phyloP scores from a whole-genome alignment of 2,797 vertebrate species.

The Trachurus trachurus region DNA sequence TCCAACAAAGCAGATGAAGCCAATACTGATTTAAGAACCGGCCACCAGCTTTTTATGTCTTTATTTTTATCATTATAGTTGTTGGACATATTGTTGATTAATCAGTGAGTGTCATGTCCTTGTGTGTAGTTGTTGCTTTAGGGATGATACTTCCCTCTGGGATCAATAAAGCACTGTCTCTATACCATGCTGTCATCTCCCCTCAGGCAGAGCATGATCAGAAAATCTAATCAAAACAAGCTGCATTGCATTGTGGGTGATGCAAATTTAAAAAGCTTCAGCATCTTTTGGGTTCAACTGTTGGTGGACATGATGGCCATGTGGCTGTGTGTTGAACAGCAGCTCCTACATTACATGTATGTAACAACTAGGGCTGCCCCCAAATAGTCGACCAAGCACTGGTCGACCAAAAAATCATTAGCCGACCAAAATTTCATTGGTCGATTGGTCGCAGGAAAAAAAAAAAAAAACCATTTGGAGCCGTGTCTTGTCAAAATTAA shows the following conservation, averaged over 20 bases:
- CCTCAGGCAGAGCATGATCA: constrained; percentile 35
- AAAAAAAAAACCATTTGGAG: too few species aligned
- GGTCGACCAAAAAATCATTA: too few species aligned
- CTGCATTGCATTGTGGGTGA: constrained; percentile 10
- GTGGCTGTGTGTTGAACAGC: background rate
- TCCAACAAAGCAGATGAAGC: background rate
- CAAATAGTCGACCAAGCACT: too few species aligned
- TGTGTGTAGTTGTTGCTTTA: constrained; percentile 20
- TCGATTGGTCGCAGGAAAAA: too few species aligned
- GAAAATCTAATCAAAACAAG: constrained; percentile 17
- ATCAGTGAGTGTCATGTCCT: constrained; percentile 11
- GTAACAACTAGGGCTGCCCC: too few species aligned
- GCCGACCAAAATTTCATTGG: too few species aligned
- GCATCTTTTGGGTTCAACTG: background rate
- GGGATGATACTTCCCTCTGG: background rate
- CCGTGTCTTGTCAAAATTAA: too few species aligned
- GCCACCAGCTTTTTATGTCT: background rate
- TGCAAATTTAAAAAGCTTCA: constrained; percentile 6
- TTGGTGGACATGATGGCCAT: background rate
- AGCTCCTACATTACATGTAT: background rate
- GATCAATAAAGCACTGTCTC: constrained; percentile 48
- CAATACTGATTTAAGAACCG: background rate
- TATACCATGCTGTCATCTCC: constrained; percentile 23
- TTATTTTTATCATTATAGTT: too few species aligned
- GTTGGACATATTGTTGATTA: constrained; percentile 33